Evolutionary conservation across 2,797 vertebrate species (phyloP).

Genomic region (Champsocephalus gunnari): DNA sequence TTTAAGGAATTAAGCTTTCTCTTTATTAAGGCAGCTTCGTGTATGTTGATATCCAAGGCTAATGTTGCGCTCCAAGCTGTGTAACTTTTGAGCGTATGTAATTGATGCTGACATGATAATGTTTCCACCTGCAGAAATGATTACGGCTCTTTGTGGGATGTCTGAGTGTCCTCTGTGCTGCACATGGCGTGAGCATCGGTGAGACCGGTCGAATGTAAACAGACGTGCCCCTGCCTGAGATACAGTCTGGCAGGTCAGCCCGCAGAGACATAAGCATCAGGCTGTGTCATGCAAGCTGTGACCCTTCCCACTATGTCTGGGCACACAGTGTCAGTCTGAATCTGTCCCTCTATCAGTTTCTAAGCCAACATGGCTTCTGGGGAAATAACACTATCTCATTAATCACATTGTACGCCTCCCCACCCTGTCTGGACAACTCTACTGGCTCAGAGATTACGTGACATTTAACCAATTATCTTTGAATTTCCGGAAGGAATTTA

Average conservation of each 20-base stretch:
- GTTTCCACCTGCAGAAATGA: constrained; percentile 50
- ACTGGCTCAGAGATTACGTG: constrained; percentile 9
- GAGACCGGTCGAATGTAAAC: constrained; percentile 63
- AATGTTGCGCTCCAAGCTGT: constrained; percentile 16
- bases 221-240: constrained; percentile 65
- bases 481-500: constrained; percentile 14
- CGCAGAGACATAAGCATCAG: constrained; percentile 69
- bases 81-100: not conserved
- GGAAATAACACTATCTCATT: constrained; percentile 66
- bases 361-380: constrained; percentile 72
- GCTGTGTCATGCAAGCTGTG: constrained; percentile 70
- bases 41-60: constrained; percentile 2
- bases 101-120: constrained; percentile 25
- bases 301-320: constrained; percentile 71
- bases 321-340: constrained; percentile 74
- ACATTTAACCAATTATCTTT: constrained; percentile 24
- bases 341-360: constrained; percentile 71
- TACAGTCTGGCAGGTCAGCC: constrained; percentile 74
- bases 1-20: not conserved
- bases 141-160: constrained; percentile 23
- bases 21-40: constrained; percentile 1
- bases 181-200: constrained; percentile 38
- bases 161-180: constrained; percentile 51
- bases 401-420: constrained; percentile 52
- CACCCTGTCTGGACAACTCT: constrained; percentile 22